phyloP scores from a whole-genome alignment of 2,888 invertebrate genomes.

The Chydorus sphaericus region DNA sequence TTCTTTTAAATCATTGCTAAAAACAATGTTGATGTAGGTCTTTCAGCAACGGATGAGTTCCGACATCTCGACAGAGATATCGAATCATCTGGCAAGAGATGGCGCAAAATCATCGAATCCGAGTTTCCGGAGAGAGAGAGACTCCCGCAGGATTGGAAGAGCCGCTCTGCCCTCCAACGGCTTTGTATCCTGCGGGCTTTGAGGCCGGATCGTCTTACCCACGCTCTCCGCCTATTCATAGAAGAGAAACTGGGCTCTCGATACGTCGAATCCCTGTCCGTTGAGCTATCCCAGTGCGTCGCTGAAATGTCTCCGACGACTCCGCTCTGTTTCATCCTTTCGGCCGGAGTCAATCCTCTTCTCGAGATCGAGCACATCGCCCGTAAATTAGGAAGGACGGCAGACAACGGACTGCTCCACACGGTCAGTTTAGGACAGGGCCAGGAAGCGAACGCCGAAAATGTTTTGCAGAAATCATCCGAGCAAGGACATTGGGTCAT shows the following conservation, averaged over 20 bases:
- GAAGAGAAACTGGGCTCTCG: conserved; percentile 84
- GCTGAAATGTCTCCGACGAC: conserved; percentile 87
- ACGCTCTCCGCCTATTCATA: conserved; percentile 85
- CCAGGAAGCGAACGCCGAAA: conserved; percentile 84
- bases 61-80: conserved; percentile 86
- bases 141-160: conserved; percentile 97
- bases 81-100: conserved; percentile 87
- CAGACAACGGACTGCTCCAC: conserved; percentile 75
- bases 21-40: not conserved
- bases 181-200: conserved; percentile 91
- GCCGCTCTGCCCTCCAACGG: conserved; percentile 78
- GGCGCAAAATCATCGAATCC: conserved; percentile 92
- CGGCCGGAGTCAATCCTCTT: conserved; percentile 89
- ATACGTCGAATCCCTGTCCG: conserved; percentile 74
- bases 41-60: conserved; percentile 10
- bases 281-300: conserved; percentile 84
- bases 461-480: conserved; percentile 76
- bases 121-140: conserved; percentile 92
- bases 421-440: conserved; percentile 90
- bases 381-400: conserved; percentile 62
- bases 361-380: conserved; percentile 90
- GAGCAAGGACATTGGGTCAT: conserved; percentile 89
- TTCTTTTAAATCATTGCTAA: not conserved
- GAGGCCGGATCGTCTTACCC: conserved; percentile 90
- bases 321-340: conserved; percentile 90